phyloP scores from a whole-genome alignment of 2,888 invertebrate genomes.

The Sepiola atlantica region DNA sequence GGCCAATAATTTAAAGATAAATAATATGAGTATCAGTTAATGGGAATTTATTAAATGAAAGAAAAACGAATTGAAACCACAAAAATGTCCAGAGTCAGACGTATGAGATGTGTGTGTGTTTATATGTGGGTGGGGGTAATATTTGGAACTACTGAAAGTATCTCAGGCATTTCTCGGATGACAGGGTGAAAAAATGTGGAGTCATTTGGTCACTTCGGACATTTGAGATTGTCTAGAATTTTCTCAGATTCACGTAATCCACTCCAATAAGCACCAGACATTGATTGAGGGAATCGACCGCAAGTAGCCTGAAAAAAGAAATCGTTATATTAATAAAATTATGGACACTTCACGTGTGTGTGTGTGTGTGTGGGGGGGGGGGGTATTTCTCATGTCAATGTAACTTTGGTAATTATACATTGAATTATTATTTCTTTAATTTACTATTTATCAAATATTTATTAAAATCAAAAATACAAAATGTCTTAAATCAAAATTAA shows the following conservation, averaged over 20 bases:
- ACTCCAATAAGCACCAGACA: conserved; percentile 76
- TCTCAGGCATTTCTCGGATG: not conserved
- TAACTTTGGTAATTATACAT: too few species aligned
- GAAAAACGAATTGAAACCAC: conserved; percentile 6
- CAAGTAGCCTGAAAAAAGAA: conserved; percentile 74
- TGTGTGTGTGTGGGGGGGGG: too few species aligned
- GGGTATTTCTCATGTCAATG: too few species aligned
- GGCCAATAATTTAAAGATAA: not conserved
- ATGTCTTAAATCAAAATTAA: too few species aligned
- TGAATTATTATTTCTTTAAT: too few species aligned
- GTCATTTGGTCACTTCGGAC: not conserved
- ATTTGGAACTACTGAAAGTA: not conserved
- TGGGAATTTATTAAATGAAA: not conserved
- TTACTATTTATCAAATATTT: too few species aligned
- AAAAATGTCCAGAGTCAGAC: not conserved
- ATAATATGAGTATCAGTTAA: not conserved
- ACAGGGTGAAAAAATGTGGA: not conserved
- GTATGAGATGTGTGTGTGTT: not conserved
- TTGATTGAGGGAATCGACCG: conserved; percentile 75
- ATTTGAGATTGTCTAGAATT: conserved; percentile 59
- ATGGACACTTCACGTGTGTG: too few species aligned
- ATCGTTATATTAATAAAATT: not conserved
- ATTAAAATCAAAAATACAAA: too few species aligned
- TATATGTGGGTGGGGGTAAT: not conserved
- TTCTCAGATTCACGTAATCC: conserved; percentile 75